Percentiles rank a stretch among this genome's conserved stretches.
Conservation (phyloP, 2,797 vertebrate genomes). For the Pterois miles region DNA sequence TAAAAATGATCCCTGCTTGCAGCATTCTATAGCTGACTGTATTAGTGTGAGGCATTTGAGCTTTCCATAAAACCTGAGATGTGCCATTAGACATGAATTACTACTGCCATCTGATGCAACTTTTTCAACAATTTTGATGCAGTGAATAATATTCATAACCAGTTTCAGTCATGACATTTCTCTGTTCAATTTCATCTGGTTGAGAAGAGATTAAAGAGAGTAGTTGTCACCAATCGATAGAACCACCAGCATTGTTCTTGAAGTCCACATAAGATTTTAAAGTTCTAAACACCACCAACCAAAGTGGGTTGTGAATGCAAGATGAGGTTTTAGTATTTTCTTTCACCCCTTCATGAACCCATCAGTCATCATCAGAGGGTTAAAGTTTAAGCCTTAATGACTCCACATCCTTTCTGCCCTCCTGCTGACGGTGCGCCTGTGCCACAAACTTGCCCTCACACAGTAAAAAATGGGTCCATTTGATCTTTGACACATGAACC, state of each 20-base stretch:
- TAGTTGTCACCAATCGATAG: background rate
- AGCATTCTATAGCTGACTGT: background rate
- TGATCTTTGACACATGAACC: conserved; percentile 52
- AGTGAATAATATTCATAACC: background rate
- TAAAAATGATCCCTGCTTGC: too few relatives aligned
- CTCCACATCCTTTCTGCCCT: conserved; percentile 66
- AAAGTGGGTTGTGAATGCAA: background rate
- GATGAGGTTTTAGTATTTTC: background rate
- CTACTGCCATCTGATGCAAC: background rate
- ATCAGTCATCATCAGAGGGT: conserved; percentile 54
- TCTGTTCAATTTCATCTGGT: background rate
- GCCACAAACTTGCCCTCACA: conserved; percentile 35
- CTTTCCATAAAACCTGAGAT: background rate
- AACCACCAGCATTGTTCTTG: background rate
- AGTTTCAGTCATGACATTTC: background rate
- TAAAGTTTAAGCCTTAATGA: conserved; percentile 55
- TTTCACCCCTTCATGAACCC: conserved; percentile 53
- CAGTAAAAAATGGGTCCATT: conserved; percentile 50
- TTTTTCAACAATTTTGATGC: background rate
- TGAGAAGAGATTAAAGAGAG: background rate
- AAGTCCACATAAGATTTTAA: background rate
- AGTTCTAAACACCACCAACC: background rate
- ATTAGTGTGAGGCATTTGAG: background rate
- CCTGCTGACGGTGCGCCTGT: conserved; percentile 55
- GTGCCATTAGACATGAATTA: background rate